Evolutionary conservation across 2,797 vertebrate genomes (phyloP).

Genomic region (Podargus strigoides): DNA sequence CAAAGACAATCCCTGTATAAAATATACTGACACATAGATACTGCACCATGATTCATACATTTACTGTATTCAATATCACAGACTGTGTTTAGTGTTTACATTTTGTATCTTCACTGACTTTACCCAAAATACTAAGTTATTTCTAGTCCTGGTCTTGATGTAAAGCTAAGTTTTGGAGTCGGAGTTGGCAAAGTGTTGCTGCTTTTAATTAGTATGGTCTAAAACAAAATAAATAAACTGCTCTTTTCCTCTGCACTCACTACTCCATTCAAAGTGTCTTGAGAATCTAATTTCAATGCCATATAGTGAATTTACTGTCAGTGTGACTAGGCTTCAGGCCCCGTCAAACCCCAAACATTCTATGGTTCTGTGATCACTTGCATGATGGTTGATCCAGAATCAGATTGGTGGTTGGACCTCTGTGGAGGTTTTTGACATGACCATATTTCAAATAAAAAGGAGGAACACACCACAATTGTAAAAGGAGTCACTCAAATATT

Average conservation of each 20-base stretch:
- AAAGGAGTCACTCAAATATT: not conserved
- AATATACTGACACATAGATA: not conserved
- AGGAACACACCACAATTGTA: not conserved
- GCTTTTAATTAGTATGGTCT: not conserved
- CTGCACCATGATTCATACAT: constrained; percentile 25
- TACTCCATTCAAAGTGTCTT: not conserved
- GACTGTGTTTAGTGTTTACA: constrained; percentile 42
- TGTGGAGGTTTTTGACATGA: not conserved
- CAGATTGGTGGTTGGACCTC: not conserved
- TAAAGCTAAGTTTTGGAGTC: constrained; percentile 3
- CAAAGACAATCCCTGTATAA: not conserved
- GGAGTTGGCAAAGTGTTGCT: not conserved
- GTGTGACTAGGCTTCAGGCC: not conserved
- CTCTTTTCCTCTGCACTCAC: not conserved
- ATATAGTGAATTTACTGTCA: not conserved
- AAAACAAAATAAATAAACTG: not conserved
- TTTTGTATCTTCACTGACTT: not conserved
- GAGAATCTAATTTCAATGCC: not conserved
- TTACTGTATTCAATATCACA: constrained; percentile 33
- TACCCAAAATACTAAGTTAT: constrained; percentile 29
- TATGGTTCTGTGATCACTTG: not conserved
- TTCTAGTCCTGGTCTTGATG: not conserved
- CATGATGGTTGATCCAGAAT: not conserved
- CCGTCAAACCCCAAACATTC: too few relatives aligned
- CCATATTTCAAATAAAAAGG: not conserved